Evolutionary conservation across 2,113 vertebrate genomes (phyloP).

Genomic region (Protomyctophum bolini): DNA sequence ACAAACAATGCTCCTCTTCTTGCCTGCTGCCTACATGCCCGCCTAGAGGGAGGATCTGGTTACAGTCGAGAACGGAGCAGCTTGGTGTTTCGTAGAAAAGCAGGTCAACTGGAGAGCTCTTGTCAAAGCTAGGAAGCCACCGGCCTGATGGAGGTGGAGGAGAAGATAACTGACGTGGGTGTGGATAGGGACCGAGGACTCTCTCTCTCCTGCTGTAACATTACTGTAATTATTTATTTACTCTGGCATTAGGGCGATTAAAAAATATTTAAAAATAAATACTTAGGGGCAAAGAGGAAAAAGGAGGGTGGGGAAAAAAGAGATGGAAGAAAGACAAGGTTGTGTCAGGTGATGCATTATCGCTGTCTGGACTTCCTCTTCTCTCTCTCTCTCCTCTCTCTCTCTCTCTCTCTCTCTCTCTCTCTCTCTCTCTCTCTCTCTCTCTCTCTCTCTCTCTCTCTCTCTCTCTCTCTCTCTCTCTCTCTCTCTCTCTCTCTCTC

Average conservation of each 20-base stretch:
- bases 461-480: too few relatives aligned
- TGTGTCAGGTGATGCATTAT: constrained; percentile 54
- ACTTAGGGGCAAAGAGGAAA: constrained; percentile 49
- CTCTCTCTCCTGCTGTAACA: constrained; percentile 44
- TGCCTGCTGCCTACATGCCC: constrained; percentile 57
- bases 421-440: background rate
- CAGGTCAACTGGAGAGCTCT: constrained; percentile 64
- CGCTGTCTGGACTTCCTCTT: constrained; percentile 53
- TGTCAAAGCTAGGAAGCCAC: constrained; percentile 60
- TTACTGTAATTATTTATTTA: constrained; percentile 64
- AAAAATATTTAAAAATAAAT: too few relatives aligned
- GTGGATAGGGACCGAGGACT: constrained; percentile 38
- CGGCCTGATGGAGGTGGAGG: constrained; percentile 47
- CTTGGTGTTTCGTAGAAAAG: constrained; percentile 70
- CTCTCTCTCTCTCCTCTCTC: constrained; percentile 41
- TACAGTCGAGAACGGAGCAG: constrained; percentile 68
- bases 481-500: too few relatives aligned
- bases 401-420: background rate
- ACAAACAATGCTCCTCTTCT: constrained; percentile 71
- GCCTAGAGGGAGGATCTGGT: constrained; percentile 71
- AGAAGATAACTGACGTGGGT: constrained; percentile 54
- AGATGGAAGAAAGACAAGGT: constrained; percentile 36
- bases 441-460: too few relatives aligned
- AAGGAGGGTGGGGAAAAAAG: constrained; percentile 9
- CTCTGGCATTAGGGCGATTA: background rate